These are phyloP conservation scores for Cyphomyrus discorhynchus DNA, from an alignment of 2,113 vertebrate genomes.

Conservation along the genomic window DNA sequence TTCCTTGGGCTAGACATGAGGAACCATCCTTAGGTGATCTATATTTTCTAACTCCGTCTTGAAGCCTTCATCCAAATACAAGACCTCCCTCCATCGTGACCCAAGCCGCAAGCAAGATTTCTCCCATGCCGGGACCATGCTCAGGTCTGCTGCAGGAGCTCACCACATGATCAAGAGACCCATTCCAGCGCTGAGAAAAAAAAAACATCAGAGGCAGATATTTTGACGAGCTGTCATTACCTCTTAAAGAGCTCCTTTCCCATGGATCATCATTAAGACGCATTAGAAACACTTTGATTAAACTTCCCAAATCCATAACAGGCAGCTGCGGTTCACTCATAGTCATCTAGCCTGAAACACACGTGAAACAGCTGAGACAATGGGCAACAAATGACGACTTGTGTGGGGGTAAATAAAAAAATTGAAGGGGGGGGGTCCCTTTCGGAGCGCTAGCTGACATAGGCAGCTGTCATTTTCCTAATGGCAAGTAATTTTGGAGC, in stretches of 20 bases:
- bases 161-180: conserved; percentile 48
- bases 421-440: neutral
- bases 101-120: neutral
- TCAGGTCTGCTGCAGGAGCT: neutral
- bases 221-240: conserved; percentile 95
- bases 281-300: conserved; percentile 99
- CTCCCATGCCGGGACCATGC: neutral
- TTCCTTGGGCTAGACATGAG: neutral
- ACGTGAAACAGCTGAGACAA: conserved; percentile 88
- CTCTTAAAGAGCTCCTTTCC: conserved; percentile 94
- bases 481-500: conserved; percentile 36
- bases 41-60: neutral
- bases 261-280: conserved; percentile 96
- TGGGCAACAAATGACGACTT: conserved; percentile 76
- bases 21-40: neutral
- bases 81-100: neutral
- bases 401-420: conserved; percentile 41
- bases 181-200: conserved; percentile 81
- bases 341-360: conserved; percentile 82
- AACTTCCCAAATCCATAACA: conserved; percentile 96
- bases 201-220: conserved; percentile 83
- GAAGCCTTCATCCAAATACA: neutral
- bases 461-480: conserved; percentile 34
- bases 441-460: neutral
- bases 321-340: conserved; percentile 96